Conservation (phyloP, 2,113 vertebrate genomes). For the Oxyura jamaicensis region DNA sequence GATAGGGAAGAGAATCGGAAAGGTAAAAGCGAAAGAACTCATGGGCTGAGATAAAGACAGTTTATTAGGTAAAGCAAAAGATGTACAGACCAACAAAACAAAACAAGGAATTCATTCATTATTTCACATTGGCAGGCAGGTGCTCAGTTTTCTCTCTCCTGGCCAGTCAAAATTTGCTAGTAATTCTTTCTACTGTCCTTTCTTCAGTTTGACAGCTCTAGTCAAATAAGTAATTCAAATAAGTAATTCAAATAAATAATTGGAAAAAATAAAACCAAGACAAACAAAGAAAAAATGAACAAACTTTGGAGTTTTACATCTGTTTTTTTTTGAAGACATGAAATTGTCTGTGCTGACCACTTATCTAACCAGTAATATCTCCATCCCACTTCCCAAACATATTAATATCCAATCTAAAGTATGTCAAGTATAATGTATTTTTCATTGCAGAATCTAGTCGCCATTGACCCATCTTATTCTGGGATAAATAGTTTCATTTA, state of each 20-base stretch:
- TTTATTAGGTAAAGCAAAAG: no score
- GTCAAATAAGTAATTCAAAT: not conserved
- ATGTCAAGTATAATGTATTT: not conserved
- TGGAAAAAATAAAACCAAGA: not conserved
- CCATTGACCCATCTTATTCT: not conserved
- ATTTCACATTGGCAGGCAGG: no score
- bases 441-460: not conserved
- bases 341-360: not conserved
- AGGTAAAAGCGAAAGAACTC: no score
- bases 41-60: no score
- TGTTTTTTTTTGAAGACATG: not conserved
- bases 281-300: fast-evolving
- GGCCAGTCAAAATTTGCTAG: not conserved
- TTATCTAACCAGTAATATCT: not conserved
- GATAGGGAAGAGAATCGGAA: no score
- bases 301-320: not conserved
- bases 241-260: no score
- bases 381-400: not conserved
- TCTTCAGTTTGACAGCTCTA: not conserved
- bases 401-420: not conserved
- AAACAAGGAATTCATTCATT: no score
- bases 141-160: not conserved
- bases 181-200: not conserved
- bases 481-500: not conserved
- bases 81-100: no score